Conservation (phyloP, 2,888 invertebrate species). For the Coelopa pilipes region DNA sequence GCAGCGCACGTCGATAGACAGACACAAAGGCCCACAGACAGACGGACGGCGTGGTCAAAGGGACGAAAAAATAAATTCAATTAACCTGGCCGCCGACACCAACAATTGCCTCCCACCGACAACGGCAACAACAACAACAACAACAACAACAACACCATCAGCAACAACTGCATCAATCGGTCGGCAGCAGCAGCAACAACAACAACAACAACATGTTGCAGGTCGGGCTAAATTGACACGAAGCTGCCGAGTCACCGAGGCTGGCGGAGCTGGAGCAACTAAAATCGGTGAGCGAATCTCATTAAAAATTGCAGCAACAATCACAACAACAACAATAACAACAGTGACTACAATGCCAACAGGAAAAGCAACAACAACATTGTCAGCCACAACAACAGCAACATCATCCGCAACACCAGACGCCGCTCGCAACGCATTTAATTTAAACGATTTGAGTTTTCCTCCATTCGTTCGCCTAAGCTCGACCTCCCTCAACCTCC, state of each 20-base stretch:
- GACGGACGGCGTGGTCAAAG: conserved; percentile 4
- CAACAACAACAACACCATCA: conserved; percentile 33
- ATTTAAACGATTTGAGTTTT: conserved; percentile 27
- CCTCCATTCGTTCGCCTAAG: background rate
- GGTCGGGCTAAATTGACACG: background rate
- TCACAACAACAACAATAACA: conserved; percentile 13
- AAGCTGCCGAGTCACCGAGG: background rate
- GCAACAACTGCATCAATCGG: conserved; percentile 25
- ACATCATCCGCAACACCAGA: conserved; percentile 2
- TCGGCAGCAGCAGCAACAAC: conserved; percentile 28
- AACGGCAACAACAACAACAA: conserved; percentile 32
- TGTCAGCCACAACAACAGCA: conserved; percentile 13
- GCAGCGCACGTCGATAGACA: background rate
- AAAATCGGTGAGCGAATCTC: conserved; percentile 1
- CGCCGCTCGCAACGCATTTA: conserved; percentile 17
- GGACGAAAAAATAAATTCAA: conserved; percentile 35
- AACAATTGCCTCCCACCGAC: conserved; percentile 23
- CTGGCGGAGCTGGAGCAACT: background rate
- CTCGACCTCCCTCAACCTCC: background rate
- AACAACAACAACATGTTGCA: conserved; percentile 10
- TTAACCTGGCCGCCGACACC: conserved; percentile 45
- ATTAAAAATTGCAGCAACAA: conserved; percentile 31
- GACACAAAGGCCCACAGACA: background rate
- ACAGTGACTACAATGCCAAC: background rate
- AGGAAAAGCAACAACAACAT: conserved; percentile 6